A percentile compares a stretch with the other conserved stretches of the same genome.
Evolutionary conservation across 2,888 invertebrate genomes (phyloP).

Genomic region (Agrochola litura): DNA sequence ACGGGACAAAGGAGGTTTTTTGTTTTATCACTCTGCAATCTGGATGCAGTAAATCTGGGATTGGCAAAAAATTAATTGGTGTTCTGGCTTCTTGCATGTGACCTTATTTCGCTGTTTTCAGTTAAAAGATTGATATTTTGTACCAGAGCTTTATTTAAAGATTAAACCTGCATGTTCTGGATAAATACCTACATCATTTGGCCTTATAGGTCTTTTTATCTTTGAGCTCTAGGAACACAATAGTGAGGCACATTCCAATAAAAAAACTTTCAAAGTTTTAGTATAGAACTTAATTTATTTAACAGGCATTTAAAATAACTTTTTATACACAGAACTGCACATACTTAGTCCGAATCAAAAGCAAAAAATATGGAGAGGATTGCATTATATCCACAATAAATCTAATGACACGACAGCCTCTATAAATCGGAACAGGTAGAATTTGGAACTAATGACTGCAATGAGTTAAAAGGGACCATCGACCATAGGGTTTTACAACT

Average conservation of each 20-base stretch:
- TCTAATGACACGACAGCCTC: constrained; percentile 90
- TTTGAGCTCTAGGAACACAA: too few species aligned
- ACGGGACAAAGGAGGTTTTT: constrained; percentile 70
- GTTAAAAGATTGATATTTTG: too few species aligned
- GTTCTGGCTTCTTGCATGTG: neutral
- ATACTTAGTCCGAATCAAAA: constrained; percentile 77
- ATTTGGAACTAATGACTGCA: constrained; percentile 84
- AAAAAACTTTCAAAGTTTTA: constrained; percentile 19
- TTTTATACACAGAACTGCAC: constrained; percentile 67
- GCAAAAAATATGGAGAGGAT: constrained; percentile 85
- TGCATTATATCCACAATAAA: constrained; percentile 90
- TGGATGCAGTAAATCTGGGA: constrained; percentile 12
- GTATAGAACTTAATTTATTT: constrained; percentile 32
- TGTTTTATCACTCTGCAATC: constrained; percentile 59
- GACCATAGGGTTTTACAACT: constrained; percentile 16
- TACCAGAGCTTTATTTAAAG: neutral
- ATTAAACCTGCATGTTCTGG: neutral
- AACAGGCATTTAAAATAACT: constrained; percentile 46
- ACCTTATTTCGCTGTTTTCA: neutral
- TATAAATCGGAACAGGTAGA: constrained; percentile 90
- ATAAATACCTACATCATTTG: neutral
- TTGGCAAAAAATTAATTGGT: constrained; percentile 24
- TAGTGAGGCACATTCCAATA: constrained; percentile 34
- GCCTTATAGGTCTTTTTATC: neutral
- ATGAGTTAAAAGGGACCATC: constrained; percentile 68